Evolutionary conservation across 2,888 invertebrate genomes (phyloP).

Genomic region (Oxycera nigricornis): DNA sequence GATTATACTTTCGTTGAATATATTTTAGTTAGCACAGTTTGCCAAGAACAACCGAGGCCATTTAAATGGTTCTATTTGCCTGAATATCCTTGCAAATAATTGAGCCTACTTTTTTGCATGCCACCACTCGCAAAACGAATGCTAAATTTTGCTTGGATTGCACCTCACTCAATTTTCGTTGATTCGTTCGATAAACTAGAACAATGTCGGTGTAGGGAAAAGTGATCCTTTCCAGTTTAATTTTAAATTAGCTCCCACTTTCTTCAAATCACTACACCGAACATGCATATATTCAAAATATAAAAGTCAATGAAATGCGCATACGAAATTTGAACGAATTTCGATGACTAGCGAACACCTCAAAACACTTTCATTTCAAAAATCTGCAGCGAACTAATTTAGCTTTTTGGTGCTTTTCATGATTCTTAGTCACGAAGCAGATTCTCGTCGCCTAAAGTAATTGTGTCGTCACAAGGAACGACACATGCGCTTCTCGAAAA

Average conservation of each 20-base stretch:
- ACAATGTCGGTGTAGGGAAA: too few species aligned
- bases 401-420: constrained; percentile 42
- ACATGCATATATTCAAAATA: background rate
- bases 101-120: background rate
- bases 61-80: background rate
- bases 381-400: constrained; percentile 50
- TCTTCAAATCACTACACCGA: background rate
- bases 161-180: too few species aligned
- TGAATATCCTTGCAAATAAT: background rate
- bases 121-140: background rate
- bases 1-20: constrained; percentile 21
- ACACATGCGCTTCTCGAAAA: constrained; percentile 41
- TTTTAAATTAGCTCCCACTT: background rate
- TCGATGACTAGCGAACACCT: constrained; percentile 7
- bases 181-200: background rate
- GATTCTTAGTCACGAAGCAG: constrained; percentile 30
- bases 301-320: constrained; percentile 27
- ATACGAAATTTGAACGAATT: constrained; percentile 29
- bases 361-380: constrained; percentile 48
- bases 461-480: constrained; percentile 37
- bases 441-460: constrained; percentile 8
- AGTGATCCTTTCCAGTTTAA: too few species aligned
- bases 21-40: constrained; percentile 11
- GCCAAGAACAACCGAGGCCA: constrained; percentile 24
- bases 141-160: too few species aligned